Percentiles rank a stretch among this genome's conserved stretches.
Conservation (phyloP, 2,797 vertebrate genomes). For the Esox lucius region DNA sequence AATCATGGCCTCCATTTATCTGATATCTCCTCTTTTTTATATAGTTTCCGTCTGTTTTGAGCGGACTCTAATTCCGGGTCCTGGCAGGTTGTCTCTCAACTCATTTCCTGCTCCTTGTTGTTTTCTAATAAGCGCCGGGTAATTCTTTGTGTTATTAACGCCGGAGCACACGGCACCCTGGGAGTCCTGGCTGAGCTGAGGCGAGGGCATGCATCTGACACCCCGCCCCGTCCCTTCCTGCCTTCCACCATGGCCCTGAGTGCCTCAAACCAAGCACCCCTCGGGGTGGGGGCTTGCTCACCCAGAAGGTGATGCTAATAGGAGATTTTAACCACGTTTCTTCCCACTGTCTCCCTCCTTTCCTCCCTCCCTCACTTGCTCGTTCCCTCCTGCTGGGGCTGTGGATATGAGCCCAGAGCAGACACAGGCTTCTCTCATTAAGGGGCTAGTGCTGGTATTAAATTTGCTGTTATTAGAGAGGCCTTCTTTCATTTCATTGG, state of each 20-base stretch:
- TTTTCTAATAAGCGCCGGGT: conserved; percentile 65
- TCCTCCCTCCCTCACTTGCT: neutral
- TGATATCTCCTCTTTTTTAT: neutral
- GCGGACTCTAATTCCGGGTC: conserved; percentile 39
- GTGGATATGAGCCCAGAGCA: conserved; percentile 72
- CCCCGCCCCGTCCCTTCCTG: conserved; percentile 2
- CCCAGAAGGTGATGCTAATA: conserved; percentile 70
- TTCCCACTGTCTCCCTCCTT: conserved; percentile 40
- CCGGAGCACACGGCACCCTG: conserved; percentile 6
- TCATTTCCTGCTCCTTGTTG: conserved; percentile 56
- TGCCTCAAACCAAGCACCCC: conserved; percentile 18
- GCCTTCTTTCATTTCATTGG: conserved; percentile 74
- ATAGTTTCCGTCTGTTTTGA: conserved; percentile 31
- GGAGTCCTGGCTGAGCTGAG: conserved; percentile 56
- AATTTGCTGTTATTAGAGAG: conserved; percentile 75
- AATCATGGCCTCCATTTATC: neutral
- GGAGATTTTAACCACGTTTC: conserved; percentile 72
- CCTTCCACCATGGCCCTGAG: conserved; percentile 13
- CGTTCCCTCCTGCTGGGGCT: conserved; percentile 57
- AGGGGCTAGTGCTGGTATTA: conserved; percentile 72
- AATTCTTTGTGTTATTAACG: conserved; percentile 64
- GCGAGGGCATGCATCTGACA: conserved; percentile 44
- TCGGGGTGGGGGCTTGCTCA: conserved; percentile 44
- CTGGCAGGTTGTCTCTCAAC: conserved; percentile 59
- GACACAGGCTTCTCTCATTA: conserved; percentile 75